These are phyloP conservation scores for Clepsis dumicolana DNA, from an alignment of 2,888 invertebrate species.

Conservation along the genomic window DNA sequence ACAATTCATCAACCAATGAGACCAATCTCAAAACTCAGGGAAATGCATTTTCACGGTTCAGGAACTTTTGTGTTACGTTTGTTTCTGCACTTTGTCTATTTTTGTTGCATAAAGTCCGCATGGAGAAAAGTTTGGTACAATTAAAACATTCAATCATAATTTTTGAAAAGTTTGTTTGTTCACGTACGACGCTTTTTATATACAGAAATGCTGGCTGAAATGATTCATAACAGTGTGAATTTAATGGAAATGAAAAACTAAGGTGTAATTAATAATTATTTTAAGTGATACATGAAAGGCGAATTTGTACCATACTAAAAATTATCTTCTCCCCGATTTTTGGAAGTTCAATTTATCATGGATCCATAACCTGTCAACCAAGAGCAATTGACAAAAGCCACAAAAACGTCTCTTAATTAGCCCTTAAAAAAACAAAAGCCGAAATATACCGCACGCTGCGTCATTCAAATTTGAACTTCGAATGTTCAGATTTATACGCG, in stretches of 20 bases:
- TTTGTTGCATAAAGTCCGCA: constrained; percentile 55
- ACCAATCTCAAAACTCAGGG: constrained; percentile 71
- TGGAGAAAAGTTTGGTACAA: constrained; percentile 30
- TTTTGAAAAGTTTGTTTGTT: background rate
- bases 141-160: constrained; percentile 31
- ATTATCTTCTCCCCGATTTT: background rate
- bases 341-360: constrained; percentile 5
- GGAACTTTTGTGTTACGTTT: constrained; percentile 58
- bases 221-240: background rate
- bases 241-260: background rate
- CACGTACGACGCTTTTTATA: background rate
- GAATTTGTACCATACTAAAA: background rate
- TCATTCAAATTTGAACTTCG: constrained; percentile 68
- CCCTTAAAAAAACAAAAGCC: constrained; percentile 55
- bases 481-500: constrained; percentile 55
- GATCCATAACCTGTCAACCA: background rate
- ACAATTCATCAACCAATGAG: constrained; percentile 67
- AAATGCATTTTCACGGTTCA: constrained; percentile 76
- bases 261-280: background rate
- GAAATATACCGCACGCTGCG: constrained; percentile 76
- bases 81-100: constrained; percentile 56
- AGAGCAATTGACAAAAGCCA: constrained; percentile 22
- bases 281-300: background rate
- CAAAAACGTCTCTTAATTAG: constrained; percentile 46
- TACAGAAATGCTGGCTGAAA: background rate